Percentiles rank a stretch among this genome's conserved stretches.
Conservation (phyloP, 2,797 vertebrate species). For the Danio albolineatus region DNA sequence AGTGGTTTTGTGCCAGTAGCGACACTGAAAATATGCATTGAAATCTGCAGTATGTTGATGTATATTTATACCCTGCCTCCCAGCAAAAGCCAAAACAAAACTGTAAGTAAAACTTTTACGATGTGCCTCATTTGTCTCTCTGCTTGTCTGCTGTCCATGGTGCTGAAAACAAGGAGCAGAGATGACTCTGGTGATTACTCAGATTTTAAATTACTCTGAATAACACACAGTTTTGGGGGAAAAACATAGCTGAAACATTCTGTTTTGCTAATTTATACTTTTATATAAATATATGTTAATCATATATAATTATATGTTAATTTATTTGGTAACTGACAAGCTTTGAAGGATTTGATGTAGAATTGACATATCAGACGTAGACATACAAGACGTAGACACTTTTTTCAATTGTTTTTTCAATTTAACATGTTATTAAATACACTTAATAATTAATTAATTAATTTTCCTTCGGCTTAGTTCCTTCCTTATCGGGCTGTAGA, state of each 20-base stretch:
- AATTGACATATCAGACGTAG: too few relatives aligned
- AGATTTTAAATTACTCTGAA: not conserved
- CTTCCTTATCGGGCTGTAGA: too few relatives aligned
- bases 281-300: too few relatives aligned
- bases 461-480: too few relatives aligned
- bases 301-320: too few relatives aligned
- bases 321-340: too few relatives aligned
- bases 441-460: too few relatives aligned
- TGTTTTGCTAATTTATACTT: not conserved
- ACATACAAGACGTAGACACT: too few relatives aligned
- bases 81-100: not conserved
- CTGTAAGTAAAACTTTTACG: not conserved
- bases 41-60: not conserved
- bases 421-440: too few relatives aligned
- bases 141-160: constrained; percentile 32
- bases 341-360: too few relatives aligned
- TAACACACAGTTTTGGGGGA: not conserved
- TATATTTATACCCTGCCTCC: not conserved
- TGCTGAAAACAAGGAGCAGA: constrained; percentile 33
- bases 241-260: not conserved
- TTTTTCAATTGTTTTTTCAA: too few relatives aligned
- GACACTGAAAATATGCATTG: not conserved
- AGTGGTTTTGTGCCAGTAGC: not conserved
- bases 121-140: not conserved
- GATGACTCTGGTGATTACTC: not conserved